Percentiles rank a stretch among this genome's conserved stretches.
These are phyloP conservation scores for Rhamnusium bicolor DNA, from an alignment of 2,888 invertebrate species.

Conservation along the genomic window DNA sequence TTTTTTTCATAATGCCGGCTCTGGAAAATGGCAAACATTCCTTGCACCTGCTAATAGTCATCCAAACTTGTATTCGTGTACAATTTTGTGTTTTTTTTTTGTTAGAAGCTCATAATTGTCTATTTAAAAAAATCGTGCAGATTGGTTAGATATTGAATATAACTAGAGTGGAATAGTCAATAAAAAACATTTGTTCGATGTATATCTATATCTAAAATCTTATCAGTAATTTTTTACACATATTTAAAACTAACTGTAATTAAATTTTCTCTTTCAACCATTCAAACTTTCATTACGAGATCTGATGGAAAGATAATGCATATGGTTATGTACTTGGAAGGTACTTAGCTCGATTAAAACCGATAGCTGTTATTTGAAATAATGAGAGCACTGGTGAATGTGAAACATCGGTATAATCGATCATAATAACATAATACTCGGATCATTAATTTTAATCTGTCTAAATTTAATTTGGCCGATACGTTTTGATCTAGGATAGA, in stretches of 20 bases:
- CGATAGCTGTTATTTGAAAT: constrained; percentile 35
- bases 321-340: background rate
- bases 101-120: too few relatives aligned
- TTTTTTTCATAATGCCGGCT: too few relatives aligned
- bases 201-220: too few relatives aligned
- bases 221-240: background rate
- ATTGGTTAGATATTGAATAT: too few relatives aligned
- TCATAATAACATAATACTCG: constrained; percentile 38
- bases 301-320: background rate
- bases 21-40: too few relatives aligned
- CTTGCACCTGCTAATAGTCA: too few relatives aligned
- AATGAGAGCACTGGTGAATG: constrained; percentile 35
- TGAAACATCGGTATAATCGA: constrained; percentile 29
- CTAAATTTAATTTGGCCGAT: constrained; percentile 30
- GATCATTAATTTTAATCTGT: constrained; percentile 40
- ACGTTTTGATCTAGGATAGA: constrained; percentile 21
- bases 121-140: too few relatives aligned
- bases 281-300: constrained; percentile 12
- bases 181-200: too few relatives aligned
- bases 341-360: constrained; percentile 23
- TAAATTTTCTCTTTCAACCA: background rate
- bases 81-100: too few relatives aligned
- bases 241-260: background rate
- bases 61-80: too few relatives aligned
- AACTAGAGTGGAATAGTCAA: too few relatives aligned